Evolutionary conservation across 1,140 invertebrate genomes (phyloP), one percentile per base, ranked within the genome.

Genomic region (Drosophila obscura): DNA sequence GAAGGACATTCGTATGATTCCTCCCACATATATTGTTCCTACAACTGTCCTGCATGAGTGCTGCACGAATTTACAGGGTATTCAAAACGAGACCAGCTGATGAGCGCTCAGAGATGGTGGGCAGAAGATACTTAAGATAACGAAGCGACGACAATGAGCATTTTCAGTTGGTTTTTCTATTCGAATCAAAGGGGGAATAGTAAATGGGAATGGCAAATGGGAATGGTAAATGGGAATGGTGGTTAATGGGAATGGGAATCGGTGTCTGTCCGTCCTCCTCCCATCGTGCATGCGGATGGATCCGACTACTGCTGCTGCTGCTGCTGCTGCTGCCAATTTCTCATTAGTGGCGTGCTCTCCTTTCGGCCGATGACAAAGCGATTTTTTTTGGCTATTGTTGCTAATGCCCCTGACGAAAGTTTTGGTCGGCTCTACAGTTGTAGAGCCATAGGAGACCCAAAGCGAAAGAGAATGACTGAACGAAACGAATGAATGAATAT

Each of bases 81-180:
- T 73, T 8, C 48, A 77, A 76, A 80, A 77, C 73, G 77, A 80
- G 81, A 80, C 67, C 68, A 80, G 76, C 66, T 79, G 39, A 31
- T 43, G 43, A 22, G 9, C 15, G 15, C 4, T 48, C 52, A n/a
- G 39, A 22, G 49, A n/a, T 0, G 55, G 43, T 15, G 16, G 59
- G 43, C 31, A 58, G 64, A 63, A 45, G 45, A 56, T 77, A 39
- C 35, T 50, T 74, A 51, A 58, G 28, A 78, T 53, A 76, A 66
- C 44, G 28, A 66, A 77, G 51, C 61, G 62, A 68, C 64, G 35
- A 39, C 35, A 4, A 39, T 5, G 35, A 39, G 31, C 31, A 35
- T 35, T 35, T 35, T 35, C 31, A 35, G 31, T 35, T 35, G 31
- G 9, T 35, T 35, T 35, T 35, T 35, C 31, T 35, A 35, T 11